Base-by-base conservation (phyloP, 2,797 vertebrate species). In the Galaxias olidus region DNA sequence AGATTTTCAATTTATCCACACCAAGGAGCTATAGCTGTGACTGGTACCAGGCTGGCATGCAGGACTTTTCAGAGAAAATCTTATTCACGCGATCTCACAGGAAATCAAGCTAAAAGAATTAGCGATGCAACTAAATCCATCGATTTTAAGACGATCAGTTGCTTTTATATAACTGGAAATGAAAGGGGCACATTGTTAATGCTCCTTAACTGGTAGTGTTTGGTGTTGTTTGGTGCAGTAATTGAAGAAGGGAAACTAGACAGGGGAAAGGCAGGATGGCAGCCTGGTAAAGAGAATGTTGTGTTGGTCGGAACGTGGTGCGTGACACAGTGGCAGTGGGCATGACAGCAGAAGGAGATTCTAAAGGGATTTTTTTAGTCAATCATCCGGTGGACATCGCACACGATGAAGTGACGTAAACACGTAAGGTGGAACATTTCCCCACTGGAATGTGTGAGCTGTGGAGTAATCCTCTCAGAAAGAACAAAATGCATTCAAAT, bases 101-200 rank as follows among this genome's bases (percentile, higher is more conserved):
- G 49, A 75, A 53, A 75, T 72, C 77, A 61, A 63, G 48, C 11
- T 49, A 62, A 73, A 66, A 72, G 83, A 54, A 87, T 87, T 86
- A 86, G 30, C 30, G 6, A 71, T 64, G 14, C 57, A 65, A 72
- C 76, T 84, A 77, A 71, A 61, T 65, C 68, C 78, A 59, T 78
- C 77, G 78, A 84, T 76, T 78, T 82, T 82, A 84, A 88, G 75
- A 73, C 78, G 83, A 84, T 88, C 80, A 79, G 71, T 50, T 50
- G 47, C 50, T 70, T 67, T 89, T 88, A 86, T 43, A 63, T 82
- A 87, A 89, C 64, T 56, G 47, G 18, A 73, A 76, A 78, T 70
- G 41, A 66, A 57, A 69, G 55, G 10, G 52, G 64, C 80, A 65
- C 49, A 49, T 20, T 52, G 42, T 61, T 42, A 20, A 14, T n/a